These are phyloP conservation scores for Exaiptasia diaphana DNA, from an alignment of 64 coral and sea anemone genomes.

Conservation along the genomic window DNA sequence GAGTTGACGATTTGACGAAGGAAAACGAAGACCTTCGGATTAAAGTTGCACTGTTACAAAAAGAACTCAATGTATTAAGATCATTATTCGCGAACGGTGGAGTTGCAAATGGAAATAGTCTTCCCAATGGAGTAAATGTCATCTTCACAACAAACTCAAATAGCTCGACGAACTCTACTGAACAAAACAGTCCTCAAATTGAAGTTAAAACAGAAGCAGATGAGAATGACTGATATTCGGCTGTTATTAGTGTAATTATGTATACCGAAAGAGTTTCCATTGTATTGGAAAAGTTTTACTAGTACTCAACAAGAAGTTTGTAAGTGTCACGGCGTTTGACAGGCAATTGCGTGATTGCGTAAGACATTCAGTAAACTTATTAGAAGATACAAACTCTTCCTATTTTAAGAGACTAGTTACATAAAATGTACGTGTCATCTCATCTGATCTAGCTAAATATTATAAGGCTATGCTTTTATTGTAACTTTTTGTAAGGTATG, in stretches of 20 bases:
- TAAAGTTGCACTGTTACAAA: constrained; percentile 95
- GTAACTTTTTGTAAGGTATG: too few relatives aligned
- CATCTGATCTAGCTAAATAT: too few relatives aligned
- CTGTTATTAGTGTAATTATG: neutral
- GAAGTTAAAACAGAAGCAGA: neutral
- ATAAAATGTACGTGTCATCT: too few relatives aligned
- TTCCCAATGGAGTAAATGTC: constrained; percentile 77
- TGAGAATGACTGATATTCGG: neutral
- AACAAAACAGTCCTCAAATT: neutral
- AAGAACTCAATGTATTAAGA: constrained; percentile 94
- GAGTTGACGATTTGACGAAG: constrained; percentile 69
- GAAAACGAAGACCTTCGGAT: constrained; percentile 86
- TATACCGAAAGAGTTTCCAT: too few relatives aligned
- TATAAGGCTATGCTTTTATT: too few relatives aligned
- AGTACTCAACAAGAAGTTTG: too few relatives aligned
- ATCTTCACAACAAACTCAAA: constrained; percentile 63
- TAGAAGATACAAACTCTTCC: too few relatives aligned
- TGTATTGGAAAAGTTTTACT: too few relatives aligned
- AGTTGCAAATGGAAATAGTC: constrained; percentile 15
- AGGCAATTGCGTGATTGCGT: too few relatives aligned
- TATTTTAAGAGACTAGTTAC: too few relatives aligned
- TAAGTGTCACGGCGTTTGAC: too few relatives aligned
- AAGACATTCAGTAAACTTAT: too few relatives aligned
- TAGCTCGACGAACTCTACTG: constrained; percentile 1
- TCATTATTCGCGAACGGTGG: constrained; percentile 93